Percentiles rank a stretch among this genome's conserved stretches.
These are phyloP conservation scores for Cebus imitator DNA, from an alignment of 2,113 vertebrate genomes.

Conservation along the genomic window DNA sequence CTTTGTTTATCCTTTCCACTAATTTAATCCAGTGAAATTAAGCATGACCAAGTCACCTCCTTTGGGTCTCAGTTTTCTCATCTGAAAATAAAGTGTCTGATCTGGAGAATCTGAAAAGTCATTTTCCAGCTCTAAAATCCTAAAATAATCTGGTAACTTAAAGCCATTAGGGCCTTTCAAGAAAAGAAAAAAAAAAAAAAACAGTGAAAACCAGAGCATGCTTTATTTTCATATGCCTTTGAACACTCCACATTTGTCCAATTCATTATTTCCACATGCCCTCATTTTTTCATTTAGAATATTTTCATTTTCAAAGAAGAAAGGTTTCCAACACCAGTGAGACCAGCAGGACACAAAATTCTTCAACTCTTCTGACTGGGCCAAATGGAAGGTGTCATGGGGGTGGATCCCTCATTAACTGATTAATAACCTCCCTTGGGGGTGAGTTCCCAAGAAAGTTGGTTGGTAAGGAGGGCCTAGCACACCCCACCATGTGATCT, in stretches of 20 bases:
- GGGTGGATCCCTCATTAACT: neutral
- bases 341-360: neutral
- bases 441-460: neutral
- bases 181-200: neutral
- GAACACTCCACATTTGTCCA: neutral
- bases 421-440: neutral
- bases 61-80: neutral
- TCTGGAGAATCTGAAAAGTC: slow-evolving; percentile 1
- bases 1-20: neutral
- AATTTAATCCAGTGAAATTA: slow-evolving; percentile 16
- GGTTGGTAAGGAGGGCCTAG: neutral
- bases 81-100: slow-evolving; percentile 36
- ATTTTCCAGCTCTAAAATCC: slow-evolving; percentile 27
- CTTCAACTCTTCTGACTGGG: neutral
- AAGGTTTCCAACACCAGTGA: neutral
- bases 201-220: neutral
- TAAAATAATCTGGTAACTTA: slow-evolving; percentile 23
- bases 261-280: neutral
- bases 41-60: neutral
- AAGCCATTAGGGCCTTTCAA: neutral
- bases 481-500: neutral
- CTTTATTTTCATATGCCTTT: neutral
- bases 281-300: neutral
- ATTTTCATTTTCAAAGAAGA: slow-evolving; percentile 40
- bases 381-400: neutral